Conservation (phyloP, 2,113 vertebrate genomes). For the Spermophilus dauricus region DNA sequence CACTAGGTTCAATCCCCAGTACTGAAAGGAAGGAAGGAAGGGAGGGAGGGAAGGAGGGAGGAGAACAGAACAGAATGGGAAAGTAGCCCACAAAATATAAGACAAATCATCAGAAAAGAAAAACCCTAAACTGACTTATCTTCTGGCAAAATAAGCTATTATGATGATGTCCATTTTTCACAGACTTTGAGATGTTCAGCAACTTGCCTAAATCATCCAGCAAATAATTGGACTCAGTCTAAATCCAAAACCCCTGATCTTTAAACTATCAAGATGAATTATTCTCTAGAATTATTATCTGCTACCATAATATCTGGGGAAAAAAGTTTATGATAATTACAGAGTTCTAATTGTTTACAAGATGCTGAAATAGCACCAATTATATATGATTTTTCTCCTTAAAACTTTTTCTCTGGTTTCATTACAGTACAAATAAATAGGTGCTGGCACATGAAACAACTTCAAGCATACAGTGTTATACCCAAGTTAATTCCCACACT, state of each 20-base stretch:
- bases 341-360: constrained; percentile 21
- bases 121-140: constrained; percentile 45
- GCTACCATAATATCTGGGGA: neutral
- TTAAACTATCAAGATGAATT: constrained; percentile 17
- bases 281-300: constrained; percentile 35
- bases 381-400: constrained; percentile 17
- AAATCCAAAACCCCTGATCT: neutral
- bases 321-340: constrained; percentile 1
- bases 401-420: constrained; percentile 41
- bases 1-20: neutral
- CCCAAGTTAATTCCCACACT: constrained; percentile 1
- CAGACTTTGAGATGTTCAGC: neutral
- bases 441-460: neutral
- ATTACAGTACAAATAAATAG: neutral
- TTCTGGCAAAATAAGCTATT: constrained; percentile 41
- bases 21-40: too few relatives aligned
- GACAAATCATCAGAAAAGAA: constrained; percentile 57
- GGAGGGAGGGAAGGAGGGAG: too few relatives aligned
- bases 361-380: neutral
- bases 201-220: neutral
- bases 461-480: neutral
- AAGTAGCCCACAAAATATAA: constrained; percentile 47
- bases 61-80: neutral
- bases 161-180: constrained; percentile 40
- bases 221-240: neutral